Evolutionary conservation across 2,797 vertebrate species (phyloP).

Genomic region (Phoeniculus purpureus): DNA sequence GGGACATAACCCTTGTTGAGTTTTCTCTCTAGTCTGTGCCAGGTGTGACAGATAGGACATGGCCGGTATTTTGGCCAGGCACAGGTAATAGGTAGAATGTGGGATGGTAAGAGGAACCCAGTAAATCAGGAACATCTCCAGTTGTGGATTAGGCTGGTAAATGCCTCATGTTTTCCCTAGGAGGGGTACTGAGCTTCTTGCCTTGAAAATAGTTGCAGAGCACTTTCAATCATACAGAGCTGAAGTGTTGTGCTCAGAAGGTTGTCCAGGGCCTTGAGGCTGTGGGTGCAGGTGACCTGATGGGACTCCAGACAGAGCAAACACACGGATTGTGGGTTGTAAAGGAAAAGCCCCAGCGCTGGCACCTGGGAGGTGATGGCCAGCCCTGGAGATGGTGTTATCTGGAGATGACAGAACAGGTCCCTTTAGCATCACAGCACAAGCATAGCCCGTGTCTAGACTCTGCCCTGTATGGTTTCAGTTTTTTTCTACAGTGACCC

Average conservation of each 20-base stretch:
- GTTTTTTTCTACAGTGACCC: not conserved
- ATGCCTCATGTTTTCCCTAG: not conserved
- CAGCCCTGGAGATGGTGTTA: not conserved
- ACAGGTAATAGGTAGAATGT: not conserved
- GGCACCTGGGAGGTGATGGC: not conserved
- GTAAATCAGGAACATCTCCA: not conserved
- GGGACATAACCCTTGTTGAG: not conserved
- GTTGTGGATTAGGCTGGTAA: not conserved
- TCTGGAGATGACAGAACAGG: not conserved
- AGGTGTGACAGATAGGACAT: not conserved
- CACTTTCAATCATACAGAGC: not conserved
- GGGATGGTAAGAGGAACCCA: not conserved
- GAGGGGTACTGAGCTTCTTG: not conserved
- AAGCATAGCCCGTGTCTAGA: not conserved
- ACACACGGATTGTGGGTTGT: accelerated
- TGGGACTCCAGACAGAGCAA: not conserved
- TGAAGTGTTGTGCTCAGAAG: not conserved
- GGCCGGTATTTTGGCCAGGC: accelerated
- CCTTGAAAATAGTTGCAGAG: not conserved
- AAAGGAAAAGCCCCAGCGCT: not conserved
- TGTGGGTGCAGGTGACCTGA: not conserved
- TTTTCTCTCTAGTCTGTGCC: not conserved
- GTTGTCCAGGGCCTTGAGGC: not conserved
- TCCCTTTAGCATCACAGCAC: not conserved
- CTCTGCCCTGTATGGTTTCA: not conserved